Conservation (phyloP, 2,797 vertebrate genomes). For the Semaprochilodus insignis region DNA sequence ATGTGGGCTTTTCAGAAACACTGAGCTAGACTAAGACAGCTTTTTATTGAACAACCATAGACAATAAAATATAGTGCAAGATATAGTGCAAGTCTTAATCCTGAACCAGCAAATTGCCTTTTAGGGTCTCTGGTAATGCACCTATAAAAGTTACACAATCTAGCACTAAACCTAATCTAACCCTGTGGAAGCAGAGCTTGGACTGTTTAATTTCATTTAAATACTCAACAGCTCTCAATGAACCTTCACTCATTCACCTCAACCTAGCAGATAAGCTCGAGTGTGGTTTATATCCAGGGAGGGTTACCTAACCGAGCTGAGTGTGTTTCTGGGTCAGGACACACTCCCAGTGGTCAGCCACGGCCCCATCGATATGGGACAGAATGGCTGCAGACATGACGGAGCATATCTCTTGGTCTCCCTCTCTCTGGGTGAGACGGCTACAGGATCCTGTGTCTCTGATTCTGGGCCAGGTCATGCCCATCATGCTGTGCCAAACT, state of each 20-base stretch:
- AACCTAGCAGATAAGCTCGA: not conserved
- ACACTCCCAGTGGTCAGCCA: conserved; percentile 1
- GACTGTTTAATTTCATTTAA: too few relatives aligned
- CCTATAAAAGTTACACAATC: too few relatives aligned
- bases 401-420: not conserved
- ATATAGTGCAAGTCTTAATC: too few relatives aligned
- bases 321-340: conserved; percentile 26
- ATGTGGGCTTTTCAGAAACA: too few relatives aligned
- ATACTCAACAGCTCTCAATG: not conserved
- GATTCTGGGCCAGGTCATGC: not conserved
- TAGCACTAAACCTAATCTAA: too few relatives aligned
- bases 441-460: not conserved
- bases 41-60: too few relatives aligned
- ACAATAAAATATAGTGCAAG: too few relatives aligned
- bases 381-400: not conserved
- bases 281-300: conserved; percentile 14
- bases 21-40: too few relatives aligned
- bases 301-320: conserved; percentile 33
- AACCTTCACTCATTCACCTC: conserved; percentile 19
- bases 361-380: not conserved
- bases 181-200: too few relatives aligned
- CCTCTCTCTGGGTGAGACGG: not conserved
- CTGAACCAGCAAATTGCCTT: too few relatives aligned
- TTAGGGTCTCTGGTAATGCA: too few relatives aligned
- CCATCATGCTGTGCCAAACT: not conserved